Evolutionary conservation across 2,113 vertebrate species (phyloP), one percentile per base, ranked within the genome.

Genomic region (Hippocampus mohnikei): DNA sequence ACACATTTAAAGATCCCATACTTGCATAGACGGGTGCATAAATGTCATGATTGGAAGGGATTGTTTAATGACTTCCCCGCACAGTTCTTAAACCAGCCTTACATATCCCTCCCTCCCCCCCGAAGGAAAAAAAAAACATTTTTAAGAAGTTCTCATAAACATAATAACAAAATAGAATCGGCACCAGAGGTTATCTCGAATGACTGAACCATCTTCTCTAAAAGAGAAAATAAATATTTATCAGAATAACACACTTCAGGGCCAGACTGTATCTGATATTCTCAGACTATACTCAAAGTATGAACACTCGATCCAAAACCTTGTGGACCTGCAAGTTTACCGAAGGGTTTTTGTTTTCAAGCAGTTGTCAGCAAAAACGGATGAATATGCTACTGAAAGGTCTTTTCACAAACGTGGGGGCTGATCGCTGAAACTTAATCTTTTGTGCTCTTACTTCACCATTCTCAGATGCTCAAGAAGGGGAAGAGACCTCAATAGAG

Each of bases 371-470:
- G 53, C 64, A 0, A 21, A 41, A 62, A 21, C 13, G 68, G 66
- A 66, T 27, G 33, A 62, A 20, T 61, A 70, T 66, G 58, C 60
- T 61, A 46, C 78, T 76, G 73, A 70, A 72, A 70, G 16, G 40
- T 25, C 53, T 67, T 56, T 78, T n/a, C 72, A 73, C 50, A n/a
- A 66, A 67, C 58, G 73, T 12, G 18, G 40, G 69, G 23, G 78
- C 71, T 74, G 48, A 53, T 71, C 69, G 52, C 72, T 67, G 65
- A 68, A 85, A 75, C 74, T 69, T 58, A 84, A 81, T 75, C 44
- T 63, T 44, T 58, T 16, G 3, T 58, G 56, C 23, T 27, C 72
- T 78, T 40, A 63, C 61, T 69, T 41, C 65, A 58, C 58, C 63
- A 53, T 77, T 82, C 75, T 44, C 20, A 23, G 71, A 70, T 56